Evolutionary conservation across 2,888 invertebrate genomes (phyloP).

Genomic region (Gerris lacustris): DNA sequence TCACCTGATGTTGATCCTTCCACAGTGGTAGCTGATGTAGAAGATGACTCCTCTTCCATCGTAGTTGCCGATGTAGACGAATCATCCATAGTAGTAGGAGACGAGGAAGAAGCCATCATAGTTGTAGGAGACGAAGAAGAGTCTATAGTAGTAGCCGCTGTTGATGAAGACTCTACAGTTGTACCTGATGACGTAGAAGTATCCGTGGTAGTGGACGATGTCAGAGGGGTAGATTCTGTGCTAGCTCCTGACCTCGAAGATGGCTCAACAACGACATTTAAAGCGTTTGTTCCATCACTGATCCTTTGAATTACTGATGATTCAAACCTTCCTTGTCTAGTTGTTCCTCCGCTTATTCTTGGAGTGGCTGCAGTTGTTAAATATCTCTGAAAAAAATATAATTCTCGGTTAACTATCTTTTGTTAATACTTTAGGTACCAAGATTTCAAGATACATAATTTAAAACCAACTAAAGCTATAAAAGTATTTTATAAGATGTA

Average conservation of each 20-base stretch:
- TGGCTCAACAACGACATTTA: too few relatives aligned
- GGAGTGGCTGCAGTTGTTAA: too few relatives aligned
- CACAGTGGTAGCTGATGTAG: too few relatives aligned
- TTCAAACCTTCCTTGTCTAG: not conserved
- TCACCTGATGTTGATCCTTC: not conserved
- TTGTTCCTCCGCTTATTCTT: too few relatives aligned
- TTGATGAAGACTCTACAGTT: not conserved
- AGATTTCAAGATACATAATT: too few relatives aligned
- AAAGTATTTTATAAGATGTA: too few relatives aligned
- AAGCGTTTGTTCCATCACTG: slow-evolving; percentile 12
- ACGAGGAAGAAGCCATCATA: not conserved
- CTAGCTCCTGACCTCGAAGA: too few relatives aligned
- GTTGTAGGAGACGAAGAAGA: not conserved
- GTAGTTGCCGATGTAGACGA: slow-evolving; percentile 17
- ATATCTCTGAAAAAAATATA: too few relatives aligned
- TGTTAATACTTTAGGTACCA: too few relatives aligned
- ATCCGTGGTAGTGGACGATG: not conserved
- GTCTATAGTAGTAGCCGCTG: not conserved
- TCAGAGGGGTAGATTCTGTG: too few relatives aligned
- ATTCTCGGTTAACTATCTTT: too few relatives aligned
- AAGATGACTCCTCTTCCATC: not conserved
- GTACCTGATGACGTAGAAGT: not conserved
- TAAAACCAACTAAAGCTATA: too few relatives aligned
- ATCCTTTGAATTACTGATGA: slow-evolving; percentile 18
- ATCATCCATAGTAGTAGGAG: not conserved